Conservation (phyloP, 2,888 invertebrate genomes). For the Timandra comae region DNA sequence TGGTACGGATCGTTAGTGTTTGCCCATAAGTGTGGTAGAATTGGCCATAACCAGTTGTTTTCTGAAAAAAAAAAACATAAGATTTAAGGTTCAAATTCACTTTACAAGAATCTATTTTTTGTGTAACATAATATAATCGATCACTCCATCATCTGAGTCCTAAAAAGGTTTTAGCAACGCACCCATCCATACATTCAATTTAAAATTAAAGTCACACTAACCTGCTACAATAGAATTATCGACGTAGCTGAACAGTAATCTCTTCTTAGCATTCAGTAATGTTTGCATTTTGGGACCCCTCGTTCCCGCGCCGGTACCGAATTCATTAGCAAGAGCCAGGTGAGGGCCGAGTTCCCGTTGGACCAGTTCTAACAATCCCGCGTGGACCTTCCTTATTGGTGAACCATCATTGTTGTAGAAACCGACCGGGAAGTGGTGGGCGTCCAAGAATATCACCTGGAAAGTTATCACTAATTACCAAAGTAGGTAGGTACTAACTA, state of each 20-base stretch:
- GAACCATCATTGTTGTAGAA: conserved; percentile 67
- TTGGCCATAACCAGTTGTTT: conserved; percentile 79
- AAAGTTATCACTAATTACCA: too few relatives aligned
- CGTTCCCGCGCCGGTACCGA: conserved; percentile 51
- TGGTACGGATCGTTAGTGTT: conserved; percentile 64
- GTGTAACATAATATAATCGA: too few relatives aligned
- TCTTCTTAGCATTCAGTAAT: conserved; percentile 59
- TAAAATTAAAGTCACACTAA: too few relatives aligned
- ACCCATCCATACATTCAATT: too few relatives aligned
- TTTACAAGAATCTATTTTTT: too few relatives aligned
- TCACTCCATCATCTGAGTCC: too few relatives aligned
- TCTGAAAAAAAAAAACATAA: conserved; percentile 48
- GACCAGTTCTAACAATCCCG: conserved; percentile 72
- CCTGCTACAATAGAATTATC: conserved; percentile 63
- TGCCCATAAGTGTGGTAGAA: conserved; percentile 80
- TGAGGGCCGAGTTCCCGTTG: conserved; percentile 75
- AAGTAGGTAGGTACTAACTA: too few relatives aligned
- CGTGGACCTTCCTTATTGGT: conserved; percentile 69
- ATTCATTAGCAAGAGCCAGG: conserved; percentile 62
- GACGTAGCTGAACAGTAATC: conserved; percentile 75
- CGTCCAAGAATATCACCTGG: conserved; percentile 85
- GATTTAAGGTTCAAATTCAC: not conserved
- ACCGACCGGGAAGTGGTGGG: conserved; percentile 87
- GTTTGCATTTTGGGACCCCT: conserved; percentile 65
- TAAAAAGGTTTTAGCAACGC: too few relatives aligned